A percentile compares a stretch with the other conserved stretches of the same genome.
phyloP scores from a whole-genome alignment of 2,113 vertebrate genomes.

The Aptenodytes forsteri region DNA sequence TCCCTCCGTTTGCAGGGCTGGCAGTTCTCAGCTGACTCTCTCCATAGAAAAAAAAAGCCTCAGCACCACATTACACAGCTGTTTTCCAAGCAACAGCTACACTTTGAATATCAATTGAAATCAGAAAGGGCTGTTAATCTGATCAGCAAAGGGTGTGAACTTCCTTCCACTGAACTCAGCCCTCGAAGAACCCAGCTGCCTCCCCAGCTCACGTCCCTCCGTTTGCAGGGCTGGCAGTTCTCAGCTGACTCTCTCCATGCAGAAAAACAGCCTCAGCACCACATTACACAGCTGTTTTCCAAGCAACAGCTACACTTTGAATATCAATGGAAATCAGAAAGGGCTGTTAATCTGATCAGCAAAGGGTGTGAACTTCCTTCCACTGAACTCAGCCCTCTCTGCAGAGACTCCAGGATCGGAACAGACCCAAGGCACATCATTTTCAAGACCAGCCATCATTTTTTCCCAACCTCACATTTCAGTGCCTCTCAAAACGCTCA shows the following conservation, averaged over 20 bases:
- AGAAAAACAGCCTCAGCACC: background rate
- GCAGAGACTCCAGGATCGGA: background rate
- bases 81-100: background rate
- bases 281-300: background rate
- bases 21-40: background rate
- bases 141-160: background rate
- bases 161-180: background rate
- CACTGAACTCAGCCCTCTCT: background rate
- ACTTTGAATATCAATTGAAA: background rate
- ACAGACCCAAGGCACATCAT: background rate
- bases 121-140: background rate
- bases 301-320: background rate
- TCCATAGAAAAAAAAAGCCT: background rate
- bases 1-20: background rate
- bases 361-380: background rate
- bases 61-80: background rate
- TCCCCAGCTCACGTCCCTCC: background rate
- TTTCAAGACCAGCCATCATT: background rate
- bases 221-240: background rate
- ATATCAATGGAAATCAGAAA: background rate
- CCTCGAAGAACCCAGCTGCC: background rate
- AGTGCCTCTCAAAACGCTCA: background rate
- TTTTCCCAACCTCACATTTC: background rate
- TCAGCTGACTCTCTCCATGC: background rate
- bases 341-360: background rate